Percentiles rank a stretch among this genome's conserved stretches.
Evolutionary conservation across 2,113 vertebrate species (phyloP).

Genomic region (Brevimyrus niger): DNA sequence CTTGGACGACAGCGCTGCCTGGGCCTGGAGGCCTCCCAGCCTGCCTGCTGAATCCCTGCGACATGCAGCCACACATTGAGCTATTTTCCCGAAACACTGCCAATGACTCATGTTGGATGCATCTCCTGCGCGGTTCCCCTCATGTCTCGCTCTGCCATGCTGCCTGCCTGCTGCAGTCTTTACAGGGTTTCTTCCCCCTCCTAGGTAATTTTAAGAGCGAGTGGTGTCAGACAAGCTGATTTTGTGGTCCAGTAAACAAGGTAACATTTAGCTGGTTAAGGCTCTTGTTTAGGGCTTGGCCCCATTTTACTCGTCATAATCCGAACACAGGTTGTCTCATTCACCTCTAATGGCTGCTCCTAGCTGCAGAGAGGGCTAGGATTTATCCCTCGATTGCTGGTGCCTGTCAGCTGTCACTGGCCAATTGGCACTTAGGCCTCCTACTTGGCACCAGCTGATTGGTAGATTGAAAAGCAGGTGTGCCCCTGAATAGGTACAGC

Average conservation of each 20-base stretch:
- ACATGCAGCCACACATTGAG: background rate
- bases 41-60: background rate
- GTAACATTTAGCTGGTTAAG: background rate
- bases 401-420: background rate
- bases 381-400: background rate
- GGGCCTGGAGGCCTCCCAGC: background rate
- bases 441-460: background rate
- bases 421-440: background rate
- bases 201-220: slow-evolving; percentile 2
- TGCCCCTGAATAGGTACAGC: background rate
- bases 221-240: background rate
- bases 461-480: background rate
- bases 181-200: background rate
- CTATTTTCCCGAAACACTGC: background rate
- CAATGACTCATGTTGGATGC: background rate
- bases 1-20: no score
- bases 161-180: background rate
- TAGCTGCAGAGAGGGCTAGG: background rate
- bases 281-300: background rate
- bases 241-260: slow-evolving; percentile 13
- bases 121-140: background rate
- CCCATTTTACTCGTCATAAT: background rate
- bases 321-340: background rate
- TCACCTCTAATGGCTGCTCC: background rate
- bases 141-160: background rate